Base-by-base conservation (phyloP, 1,140 invertebrate species). In the Diprion similis region DNA sequence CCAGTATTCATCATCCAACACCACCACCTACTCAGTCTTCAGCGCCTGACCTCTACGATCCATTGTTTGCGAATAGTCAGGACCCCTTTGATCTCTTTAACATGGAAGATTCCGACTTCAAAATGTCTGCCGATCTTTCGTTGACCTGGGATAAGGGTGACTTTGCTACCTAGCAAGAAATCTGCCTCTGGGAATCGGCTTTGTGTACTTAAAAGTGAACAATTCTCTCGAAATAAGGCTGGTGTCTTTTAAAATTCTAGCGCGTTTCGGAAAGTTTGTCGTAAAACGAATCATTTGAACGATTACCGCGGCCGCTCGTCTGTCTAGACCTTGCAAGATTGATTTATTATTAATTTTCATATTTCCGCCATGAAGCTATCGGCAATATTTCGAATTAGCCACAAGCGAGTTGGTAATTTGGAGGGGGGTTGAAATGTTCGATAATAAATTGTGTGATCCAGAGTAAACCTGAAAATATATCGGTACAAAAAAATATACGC, bases 1-100 rank as follows among this genome's bases (percentile, higher is more conserved):
- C n/a, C 46, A 71, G 72, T 68, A 78, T 82, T 70, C 75, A 80
- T 51, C 77, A 74, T 46, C 71, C 72, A 17, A 71, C 77, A 15
- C 78, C 79, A 15, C 80, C 84, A 70, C 80, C 83, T 47, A 84
- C 80, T 72, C 85, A 84, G 18, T 83, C 84, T 8, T 80, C 80
- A 1, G 85, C 84, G 19, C 83, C 85, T 11, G 87, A 89, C 74
- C 84, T 90, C 1, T 91, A 91, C 73, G 92, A 93, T 80, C 92
- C 92, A 3, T 78, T 93, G 46, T 84, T 93, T 15, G 86, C 87
- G 13, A 90, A 91, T 75, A 89, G 89, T 73, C 90, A 92, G 74
- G 92, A 92, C 79, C 90, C 92, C 1, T 91, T 94, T 76, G 92
- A 93, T 84, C 87, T 94, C 18, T 94, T 94, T 84, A 92, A 90